Evolutionary conservation across 2,888 invertebrate species (phyloP).

Genomic region (Chloroclystis v-ata): DNA sequence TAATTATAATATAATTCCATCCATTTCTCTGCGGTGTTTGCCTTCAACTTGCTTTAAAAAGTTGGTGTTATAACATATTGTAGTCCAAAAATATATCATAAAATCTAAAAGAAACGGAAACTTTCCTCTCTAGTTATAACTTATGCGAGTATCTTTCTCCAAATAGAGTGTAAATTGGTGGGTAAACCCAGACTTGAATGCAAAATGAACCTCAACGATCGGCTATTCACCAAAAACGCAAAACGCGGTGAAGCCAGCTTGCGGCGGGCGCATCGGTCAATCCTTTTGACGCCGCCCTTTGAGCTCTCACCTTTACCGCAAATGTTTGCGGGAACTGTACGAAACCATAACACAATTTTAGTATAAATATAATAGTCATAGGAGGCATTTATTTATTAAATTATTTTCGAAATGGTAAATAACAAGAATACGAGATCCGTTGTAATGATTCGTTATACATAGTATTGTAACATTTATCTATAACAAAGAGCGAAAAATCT

Average conservation of each 20-base stretch:
- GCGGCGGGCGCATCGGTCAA: slow-evolving; percentile 65
- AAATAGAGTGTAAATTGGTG: slow-evolving; percentile 3
- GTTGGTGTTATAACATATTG: too few species aligned
- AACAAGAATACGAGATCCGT: too few species aligned
- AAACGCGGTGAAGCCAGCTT: slow-evolving; percentile 44
- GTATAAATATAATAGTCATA: too few species aligned
- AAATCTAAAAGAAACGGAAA: not conserved
- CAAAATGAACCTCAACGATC: slow-evolving; percentile 38
- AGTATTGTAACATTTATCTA: too few species aligned
- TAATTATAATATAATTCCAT: too few species aligned
- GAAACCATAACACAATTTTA: slow-evolving; percentile 30
- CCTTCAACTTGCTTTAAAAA: too few species aligned
- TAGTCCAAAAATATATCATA: too few species aligned
- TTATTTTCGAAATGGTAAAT: too few species aligned
- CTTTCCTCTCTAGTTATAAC: not conserved
- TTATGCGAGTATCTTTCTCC: not conserved
- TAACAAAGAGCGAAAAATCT: too few species aligned
- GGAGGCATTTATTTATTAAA: too few species aligned
- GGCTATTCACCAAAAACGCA: slow-evolving; percentile 40
- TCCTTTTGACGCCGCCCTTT: slow-evolving; percentile 68
- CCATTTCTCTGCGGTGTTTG: too few species aligned
- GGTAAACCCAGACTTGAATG: slow-evolving; percentile 6
- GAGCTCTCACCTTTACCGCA: slow-evolving; percentile 72
- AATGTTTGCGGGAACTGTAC: slow-evolving; percentile 61
- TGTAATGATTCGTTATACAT: too few species aligned